A percentile compares a stretch with the other conserved stretches of the same genome.
phyloP scores from a whole-genome alignment of 2,797 vertebrate species.

The Helicolenus hilgendorfi region DNA sequence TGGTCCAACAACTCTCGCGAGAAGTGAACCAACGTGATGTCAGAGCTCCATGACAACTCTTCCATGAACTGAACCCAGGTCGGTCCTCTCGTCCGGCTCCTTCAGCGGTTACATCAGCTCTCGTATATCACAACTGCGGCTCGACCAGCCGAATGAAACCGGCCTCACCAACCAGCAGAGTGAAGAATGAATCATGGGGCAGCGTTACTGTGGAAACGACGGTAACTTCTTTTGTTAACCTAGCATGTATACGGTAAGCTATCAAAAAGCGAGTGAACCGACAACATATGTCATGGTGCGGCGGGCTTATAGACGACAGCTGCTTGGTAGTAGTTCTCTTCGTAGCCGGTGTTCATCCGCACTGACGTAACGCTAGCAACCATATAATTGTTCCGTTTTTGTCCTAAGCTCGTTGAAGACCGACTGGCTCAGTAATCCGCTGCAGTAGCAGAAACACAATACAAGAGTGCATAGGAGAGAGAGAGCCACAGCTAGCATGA shows the following conservation, averaged over 20 bases:
- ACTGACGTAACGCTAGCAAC: conserved; percentile 30
- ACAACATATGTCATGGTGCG: neutral
- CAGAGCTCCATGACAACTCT: neutral
- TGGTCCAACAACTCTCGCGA: conserved; percentile 59
- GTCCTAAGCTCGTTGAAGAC: neutral
- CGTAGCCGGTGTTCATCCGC: neutral
- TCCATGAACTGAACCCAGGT: conserved; percentile 63
- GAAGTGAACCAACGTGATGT: neutral
- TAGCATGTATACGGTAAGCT: conserved; percentile 40
- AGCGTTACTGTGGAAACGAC: conserved; percentile 87
- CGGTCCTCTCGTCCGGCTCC: conserved; percentile 19
- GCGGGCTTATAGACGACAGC: neutral
- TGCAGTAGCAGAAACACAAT: neutral
- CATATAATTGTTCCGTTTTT: neutral
- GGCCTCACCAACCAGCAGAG: neutral
- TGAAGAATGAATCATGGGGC: conserved; percentile 81
- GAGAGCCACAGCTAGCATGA: conserved; percentile 2
- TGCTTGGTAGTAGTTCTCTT: neutral
- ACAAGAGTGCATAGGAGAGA: neutral
- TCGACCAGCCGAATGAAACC: conserved; percentile 64
- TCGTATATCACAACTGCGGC: conserved; percentile 43
- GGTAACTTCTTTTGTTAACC: conserved; percentile 79
- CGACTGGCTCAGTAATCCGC: neutral
- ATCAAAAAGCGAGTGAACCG: neutral
- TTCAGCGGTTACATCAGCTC: neutral